Evolutionary conservation across 2,797 vertebrate genomes (phyloP), one percentile per base, ranked within the genome.

Genomic region (Lophotriccus pileatus): DNA sequence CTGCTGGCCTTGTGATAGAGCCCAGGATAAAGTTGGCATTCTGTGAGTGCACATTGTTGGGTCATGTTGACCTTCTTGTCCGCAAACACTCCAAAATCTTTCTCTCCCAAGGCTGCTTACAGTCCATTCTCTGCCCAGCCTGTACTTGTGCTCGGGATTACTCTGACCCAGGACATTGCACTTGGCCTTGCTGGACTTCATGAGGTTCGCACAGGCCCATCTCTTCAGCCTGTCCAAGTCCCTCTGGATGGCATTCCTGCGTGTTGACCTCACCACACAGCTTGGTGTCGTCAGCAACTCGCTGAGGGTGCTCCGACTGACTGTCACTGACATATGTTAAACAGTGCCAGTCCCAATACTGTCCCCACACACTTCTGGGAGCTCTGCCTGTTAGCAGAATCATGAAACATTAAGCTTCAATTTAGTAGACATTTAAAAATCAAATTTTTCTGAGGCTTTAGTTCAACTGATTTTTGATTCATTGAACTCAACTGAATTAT

Each of bases 11-110:
- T 2, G 60, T 36, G 30, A 41, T 70, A 39, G 25, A 41, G 25
- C 25, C 34, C 21, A 34, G 34, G 21, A 32, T 34, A 15, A 10
- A 34, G 14, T 8, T 53, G 12, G 5, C 8, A 46, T 41, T 68
- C 18, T 47, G 2, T 55, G 41, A 36, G 8, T 30, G 4, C 12
- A 12, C 9, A 4, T 24, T 50, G 18, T n/a, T 4, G 12, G 14
- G 12, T 68, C 36, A 24, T 15, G 25, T 15, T 68, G 53, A 53
- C 5, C 30, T 47, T 23, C 30, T 36, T 53, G 25, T 81, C 25
- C 22, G 20, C 0, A 0, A 75, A 14, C 34, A 28, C 10, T 9
- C 15, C 7, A 15, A 7, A 10, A 10, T 55, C 41, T 43, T 82
- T 55, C 15, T 68, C 36, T 22, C 8, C 22, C 22, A 62, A 24